Evolutionary conservation across 2,888 invertebrate genomes (phyloP).

Genomic region (Parnassius glacialis): DNA sequence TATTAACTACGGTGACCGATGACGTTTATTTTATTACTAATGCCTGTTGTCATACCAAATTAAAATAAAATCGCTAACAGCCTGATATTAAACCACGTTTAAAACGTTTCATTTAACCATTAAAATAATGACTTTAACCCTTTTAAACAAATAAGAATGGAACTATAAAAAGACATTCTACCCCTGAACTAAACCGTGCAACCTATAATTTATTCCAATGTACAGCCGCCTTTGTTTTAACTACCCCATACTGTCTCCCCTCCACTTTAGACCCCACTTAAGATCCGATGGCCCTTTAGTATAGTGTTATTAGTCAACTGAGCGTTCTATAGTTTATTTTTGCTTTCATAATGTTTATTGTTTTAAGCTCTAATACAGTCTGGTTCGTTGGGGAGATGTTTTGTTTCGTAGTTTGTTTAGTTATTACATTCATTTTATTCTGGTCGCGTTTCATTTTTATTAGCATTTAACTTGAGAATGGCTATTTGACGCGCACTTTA

Average conservation of each 20-base stretch:
- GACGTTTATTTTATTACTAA: too few relatives aligned
- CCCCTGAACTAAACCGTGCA: conserved; percentile 55
- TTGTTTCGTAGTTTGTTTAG: conserved; percentile 22
- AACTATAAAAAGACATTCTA: conserved; percentile 63
- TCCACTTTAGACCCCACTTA: conserved; percentile 53
- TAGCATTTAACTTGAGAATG: conserved; percentile 4
- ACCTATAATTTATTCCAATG: conserved; percentile 67
- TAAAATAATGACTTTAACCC: conserved; percentile 24
- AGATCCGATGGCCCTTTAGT: conserved; percentile 61
- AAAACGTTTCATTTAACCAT: conserved; percentile 18
- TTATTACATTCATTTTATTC: conserved; percentile 14
- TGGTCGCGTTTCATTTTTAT: conserved; percentile 4
- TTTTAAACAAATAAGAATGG: conserved; percentile 36
- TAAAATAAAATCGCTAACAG: too few relatives aligned
- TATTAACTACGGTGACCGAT: too few relatives aligned
- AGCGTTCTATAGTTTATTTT: conserved; percentile 49
- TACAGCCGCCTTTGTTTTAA: conserved; percentile 63
- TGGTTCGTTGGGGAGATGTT: conserved; percentile 30
- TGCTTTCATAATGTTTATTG: conserved; percentile 45
- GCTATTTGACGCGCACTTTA: conserved; percentile 10
- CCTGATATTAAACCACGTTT: background rate
- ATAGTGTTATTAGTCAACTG: conserved; percentile 64
- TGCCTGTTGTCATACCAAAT: too few relatives aligned
- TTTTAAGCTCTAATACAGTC: conserved; percentile 36
- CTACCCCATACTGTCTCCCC: conserved; percentile 49